Percentiles rank a stretch among this genome's conserved stretches.
phyloP scores from a whole-genome alignment of 2,113 vertebrate genomes.

The Eulacestoma nigropectus region DNA sequence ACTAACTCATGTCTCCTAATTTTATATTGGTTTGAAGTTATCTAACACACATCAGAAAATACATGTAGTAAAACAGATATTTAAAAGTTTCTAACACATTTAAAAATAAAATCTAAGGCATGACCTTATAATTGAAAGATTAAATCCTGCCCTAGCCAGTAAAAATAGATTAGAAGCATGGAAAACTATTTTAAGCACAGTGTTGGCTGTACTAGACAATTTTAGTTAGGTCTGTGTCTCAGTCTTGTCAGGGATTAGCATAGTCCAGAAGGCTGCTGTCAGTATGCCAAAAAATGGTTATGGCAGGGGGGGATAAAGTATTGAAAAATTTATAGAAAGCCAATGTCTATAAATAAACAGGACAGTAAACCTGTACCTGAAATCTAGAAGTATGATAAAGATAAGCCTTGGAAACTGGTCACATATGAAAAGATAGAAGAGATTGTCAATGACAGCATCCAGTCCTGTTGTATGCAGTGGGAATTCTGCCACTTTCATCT shows the following conservation, averaged over 20 bases:
- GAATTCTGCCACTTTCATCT: background rate
- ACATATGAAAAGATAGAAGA: background rate
- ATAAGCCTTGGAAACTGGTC: constrained; percentile 31
- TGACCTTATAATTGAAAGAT: constrained; percentile 71
- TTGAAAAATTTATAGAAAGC: constrained; percentile 68
- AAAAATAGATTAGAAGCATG: constrained; percentile 72
- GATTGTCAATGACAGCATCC: background rate
- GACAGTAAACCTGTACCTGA: constrained; percentile 56
- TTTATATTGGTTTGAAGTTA: constrained; percentile 52
- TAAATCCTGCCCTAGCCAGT: constrained; percentile 64
- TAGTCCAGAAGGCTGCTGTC: constrained; percentile 74
- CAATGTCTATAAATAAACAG: constrained; percentile 65
- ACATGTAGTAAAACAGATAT: constrained; percentile 36
- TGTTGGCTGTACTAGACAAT: constrained; percentile 74
- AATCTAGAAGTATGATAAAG: constrained; percentile 23
- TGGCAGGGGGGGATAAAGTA: constrained; percentile 60
- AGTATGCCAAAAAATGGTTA: constrained; percentile 66
- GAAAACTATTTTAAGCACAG: constrained; percentile 70
- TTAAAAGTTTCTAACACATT: constrained; percentile 40
- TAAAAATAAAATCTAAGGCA: constrained; percentile 64
- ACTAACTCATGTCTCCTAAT: constrained; percentile 28
- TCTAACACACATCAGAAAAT: constrained; percentile 44
- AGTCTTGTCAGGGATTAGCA: constrained; percentile 75
- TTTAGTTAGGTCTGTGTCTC: constrained; percentile 71
- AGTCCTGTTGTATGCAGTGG: background rate